Percentiles rank a stretch among this genome's conserved stretches.
Evolutionary conservation across 92 coral and sea anemone genomes (phyloP).

Genomic region (Pocillopora meandrina): DNA sequence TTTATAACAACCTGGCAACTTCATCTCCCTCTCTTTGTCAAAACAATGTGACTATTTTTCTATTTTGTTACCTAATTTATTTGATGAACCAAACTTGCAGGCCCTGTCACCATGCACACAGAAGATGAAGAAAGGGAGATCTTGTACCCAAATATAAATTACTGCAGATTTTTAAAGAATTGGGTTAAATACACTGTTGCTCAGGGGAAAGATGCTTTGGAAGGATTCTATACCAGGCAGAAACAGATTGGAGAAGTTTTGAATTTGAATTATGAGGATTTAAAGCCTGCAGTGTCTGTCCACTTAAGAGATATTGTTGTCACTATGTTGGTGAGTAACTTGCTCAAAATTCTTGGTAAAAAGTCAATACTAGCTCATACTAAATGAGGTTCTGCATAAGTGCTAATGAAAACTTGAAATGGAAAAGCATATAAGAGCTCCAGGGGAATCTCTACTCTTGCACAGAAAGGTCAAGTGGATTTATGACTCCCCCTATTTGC

Average conservation of each 20-base stretch:
- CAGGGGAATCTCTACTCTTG: too few relatives aligned
- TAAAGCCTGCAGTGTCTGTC: conserved; percentile 1
- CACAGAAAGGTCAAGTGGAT: too few relatives aligned
- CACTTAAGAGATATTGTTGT: conserved; percentile 48
- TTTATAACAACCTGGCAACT: too few relatives aligned
- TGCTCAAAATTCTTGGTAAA: neutral
- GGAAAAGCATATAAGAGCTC: too few relatives aligned
- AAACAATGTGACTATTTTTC: neutral
- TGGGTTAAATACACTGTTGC: conserved; percentile 30
- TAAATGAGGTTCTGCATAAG: too few relatives aligned
- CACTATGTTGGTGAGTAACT: conserved; percentile 53
- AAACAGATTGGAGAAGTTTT: conserved; percentile 15
- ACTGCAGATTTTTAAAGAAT: conserved; percentile 34
- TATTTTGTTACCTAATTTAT: neutral
- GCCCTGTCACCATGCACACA: conserved; percentile 59
- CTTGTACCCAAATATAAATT: conserved; percentile 52
- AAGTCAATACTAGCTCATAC: neutral
- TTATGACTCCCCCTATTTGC: too few relatives aligned
- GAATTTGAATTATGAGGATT: neutral
- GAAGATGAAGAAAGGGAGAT: conserved; percentile 45
- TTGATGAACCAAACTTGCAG: conserved; percentile 12
- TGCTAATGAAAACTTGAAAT: too few relatives aligned
- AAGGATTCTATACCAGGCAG: conserved; percentile 25
- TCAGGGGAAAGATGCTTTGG: neutral
- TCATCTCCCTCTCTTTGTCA: too few relatives aligned